Evolutionary conservation across 2,113 vertebrate genomes (phyloP).

Genomic region (Gymnocephalus cernua): DNA sequence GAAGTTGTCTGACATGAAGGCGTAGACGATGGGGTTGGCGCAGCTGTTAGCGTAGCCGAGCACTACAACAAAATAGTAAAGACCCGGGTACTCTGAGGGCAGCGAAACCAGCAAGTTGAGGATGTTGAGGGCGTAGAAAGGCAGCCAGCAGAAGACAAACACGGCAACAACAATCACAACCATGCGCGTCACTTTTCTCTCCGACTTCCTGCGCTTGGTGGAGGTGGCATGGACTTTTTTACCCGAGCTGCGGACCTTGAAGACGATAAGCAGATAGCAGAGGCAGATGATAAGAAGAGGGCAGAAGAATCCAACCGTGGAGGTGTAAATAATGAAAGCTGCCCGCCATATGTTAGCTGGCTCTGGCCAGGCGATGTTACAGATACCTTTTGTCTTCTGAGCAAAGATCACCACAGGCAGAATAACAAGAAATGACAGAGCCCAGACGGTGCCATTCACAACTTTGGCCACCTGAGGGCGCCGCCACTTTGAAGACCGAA

Average conservation of each 20-base stretch:
- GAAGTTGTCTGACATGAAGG: conserved; percentile 97
- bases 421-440: conserved; percentile 90
- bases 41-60: conserved; percentile 97
- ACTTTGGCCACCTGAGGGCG: conserved; percentile 90
- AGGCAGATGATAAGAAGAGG: conserved; percentile 94
- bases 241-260: conserved; percentile 91
- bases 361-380: conserved; percentile 95
- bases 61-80: conserved; percentile 93
- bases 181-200: conserved; percentile 94
- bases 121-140: conserved; percentile 94
- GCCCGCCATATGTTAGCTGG: conserved; percentile 89
- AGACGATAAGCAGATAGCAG: conserved; percentile 94
- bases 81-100: conserved; percentile 87
- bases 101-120: conserved; percentile 90
- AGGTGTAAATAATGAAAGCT: conserved; percentile 93
- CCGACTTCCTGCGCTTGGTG: conserved; percentile 89
- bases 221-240: conserved; percentile 91
- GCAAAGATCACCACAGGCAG: conserved; percentile 93
- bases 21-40: conserved; percentile 96
- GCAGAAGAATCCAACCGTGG: conserved; percentile 92
- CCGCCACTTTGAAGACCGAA: conserved; percentile 92
- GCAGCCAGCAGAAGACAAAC: conserved; percentile 96
- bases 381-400: conserved; percentile 87
- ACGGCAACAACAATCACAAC: conserved; percentile 94
- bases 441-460: conserved; percentile 91